Conservation (phyloP, 2,888 invertebrate genomes). For the Aromia moschata region DNA sequence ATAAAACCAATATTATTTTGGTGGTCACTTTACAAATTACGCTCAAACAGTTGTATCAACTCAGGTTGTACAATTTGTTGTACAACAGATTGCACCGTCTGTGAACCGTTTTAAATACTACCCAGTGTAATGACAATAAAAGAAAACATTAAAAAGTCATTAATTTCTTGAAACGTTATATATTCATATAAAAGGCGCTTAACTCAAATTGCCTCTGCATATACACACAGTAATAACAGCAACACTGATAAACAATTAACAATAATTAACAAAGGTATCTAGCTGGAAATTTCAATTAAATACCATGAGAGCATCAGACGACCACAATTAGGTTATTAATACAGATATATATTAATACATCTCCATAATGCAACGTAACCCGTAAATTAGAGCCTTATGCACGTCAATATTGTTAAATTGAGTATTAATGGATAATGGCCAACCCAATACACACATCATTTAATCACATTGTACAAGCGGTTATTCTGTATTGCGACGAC, state of each 20-base stretch:
- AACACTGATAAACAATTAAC: background rate
- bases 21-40: too few species aligned
- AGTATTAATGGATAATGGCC: background rate
- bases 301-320: background rate
- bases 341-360: slow-evolving; percentile 4
- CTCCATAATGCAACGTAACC: background rate
- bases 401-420: slow-evolving; percentile 7
- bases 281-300: slow-evolving; percentile 6
- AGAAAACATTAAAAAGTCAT: too few species aligned
- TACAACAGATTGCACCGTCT: too few species aligned
- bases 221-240: too few species aligned
- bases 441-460: background rate
- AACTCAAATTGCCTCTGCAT: too few species aligned
- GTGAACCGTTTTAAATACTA: too few species aligned
- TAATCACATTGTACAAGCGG: background rate
- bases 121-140: too few species aligned
- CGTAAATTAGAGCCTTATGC: slow-evolving; percentile 1
- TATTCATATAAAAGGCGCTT: too few species aligned
- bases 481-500: background rate
- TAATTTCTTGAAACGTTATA: too few species aligned
- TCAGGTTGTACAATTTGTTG: too few species aligned
- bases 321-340: slow-evolving; percentile 8
- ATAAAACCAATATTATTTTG: too few species aligned
- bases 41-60: too few species aligned
- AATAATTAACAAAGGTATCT: background rate